Evolutionary conservation across 64 coral and sea anemone species (phyloP).

Genomic region (Astreopora myriophthalma): DNA sequence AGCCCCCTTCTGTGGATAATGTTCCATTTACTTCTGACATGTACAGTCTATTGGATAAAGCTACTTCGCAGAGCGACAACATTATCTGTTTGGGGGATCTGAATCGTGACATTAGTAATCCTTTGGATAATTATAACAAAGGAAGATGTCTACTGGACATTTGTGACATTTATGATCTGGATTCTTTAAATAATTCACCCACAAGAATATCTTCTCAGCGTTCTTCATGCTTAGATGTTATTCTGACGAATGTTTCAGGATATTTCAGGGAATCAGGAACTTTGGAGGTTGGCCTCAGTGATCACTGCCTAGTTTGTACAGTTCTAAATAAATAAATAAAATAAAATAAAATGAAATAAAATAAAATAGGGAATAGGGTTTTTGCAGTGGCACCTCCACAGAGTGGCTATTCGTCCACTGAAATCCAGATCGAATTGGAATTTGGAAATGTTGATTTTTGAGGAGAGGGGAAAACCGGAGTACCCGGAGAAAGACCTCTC

Average conservation of each 20-base stretch:
- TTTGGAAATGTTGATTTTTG: too few species aligned
- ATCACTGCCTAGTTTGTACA: constrained; percentile 30
- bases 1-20: constrained; percentile 46
- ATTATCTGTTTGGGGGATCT: constrained; percentile 44
- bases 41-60: constrained; percentile 22
- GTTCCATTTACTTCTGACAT: background rate
- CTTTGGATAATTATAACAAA: constrained; percentile 14
- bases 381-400: too few species aligned
- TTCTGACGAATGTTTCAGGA: constrained; percentile 31
- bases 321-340: too few species aligned
- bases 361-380: too few species aligned
- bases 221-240: constrained; percentile 40
- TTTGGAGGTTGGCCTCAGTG: constrained; percentile 25
- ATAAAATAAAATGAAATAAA: too few species aligned
- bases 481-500: too few species aligned
- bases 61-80: constrained; percentile 36
- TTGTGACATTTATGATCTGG: constrained; percentile 44
- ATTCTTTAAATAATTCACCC: constrained; percentile 15
- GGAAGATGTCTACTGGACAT: constrained; percentile 36
- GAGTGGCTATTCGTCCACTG: too few species aligned
- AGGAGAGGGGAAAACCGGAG: too few species aligned
- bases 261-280: constrained; percentile 1
- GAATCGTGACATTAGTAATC: constrained; percentile 24
- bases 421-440: too few species aligned
- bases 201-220: constrained; percentile 23